Conservation (phyloP, 1,140 invertebrate genomes). For the Diachasma alloeum region DNA sequence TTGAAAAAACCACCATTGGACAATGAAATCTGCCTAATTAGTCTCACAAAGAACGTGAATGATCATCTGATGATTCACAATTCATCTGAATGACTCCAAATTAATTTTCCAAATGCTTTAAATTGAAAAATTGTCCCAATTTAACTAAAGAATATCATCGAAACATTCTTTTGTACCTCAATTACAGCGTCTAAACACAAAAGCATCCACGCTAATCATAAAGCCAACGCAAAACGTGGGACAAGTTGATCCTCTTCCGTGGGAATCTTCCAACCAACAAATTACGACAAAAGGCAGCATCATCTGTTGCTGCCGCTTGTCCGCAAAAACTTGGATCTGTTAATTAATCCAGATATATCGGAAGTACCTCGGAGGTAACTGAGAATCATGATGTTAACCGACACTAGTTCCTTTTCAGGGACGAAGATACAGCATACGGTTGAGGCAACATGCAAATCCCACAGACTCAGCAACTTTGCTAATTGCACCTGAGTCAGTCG, state of each 20-base stretch:
- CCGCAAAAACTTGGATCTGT: neutral
- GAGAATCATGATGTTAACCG: neutral
- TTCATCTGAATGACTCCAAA: too few relatives aligned
- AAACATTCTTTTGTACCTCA: neutral
- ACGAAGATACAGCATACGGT: neutral
- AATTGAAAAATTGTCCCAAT: neutral
- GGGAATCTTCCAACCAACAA: neutral
- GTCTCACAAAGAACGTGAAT: too few relatives aligned
- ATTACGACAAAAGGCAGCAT: neutral
- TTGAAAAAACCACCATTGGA: too few relatives aligned
- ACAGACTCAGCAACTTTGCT: slow-evolving; percentile 27
- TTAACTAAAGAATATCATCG: neutral
- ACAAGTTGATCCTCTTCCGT: neutral
- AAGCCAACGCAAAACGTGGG: neutral
- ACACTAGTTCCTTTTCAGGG: neutral
- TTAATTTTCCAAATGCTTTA: neutral
- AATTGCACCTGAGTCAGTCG: slow-evolving; percentile 34
- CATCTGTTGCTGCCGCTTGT: neutral
- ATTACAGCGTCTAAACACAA: neutral
- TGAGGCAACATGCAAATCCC: slow-evolving; percentile 16
- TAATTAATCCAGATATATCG: slow-evolving; percentile 2
- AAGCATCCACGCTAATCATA: neutral
- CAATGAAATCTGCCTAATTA: too few relatives aligned
- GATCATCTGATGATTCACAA: too few relatives aligned
- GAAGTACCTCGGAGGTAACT: neutral